Conservation (phyloP, 2,113 vertebrate species). For the Nibea albiflora region DNA sequence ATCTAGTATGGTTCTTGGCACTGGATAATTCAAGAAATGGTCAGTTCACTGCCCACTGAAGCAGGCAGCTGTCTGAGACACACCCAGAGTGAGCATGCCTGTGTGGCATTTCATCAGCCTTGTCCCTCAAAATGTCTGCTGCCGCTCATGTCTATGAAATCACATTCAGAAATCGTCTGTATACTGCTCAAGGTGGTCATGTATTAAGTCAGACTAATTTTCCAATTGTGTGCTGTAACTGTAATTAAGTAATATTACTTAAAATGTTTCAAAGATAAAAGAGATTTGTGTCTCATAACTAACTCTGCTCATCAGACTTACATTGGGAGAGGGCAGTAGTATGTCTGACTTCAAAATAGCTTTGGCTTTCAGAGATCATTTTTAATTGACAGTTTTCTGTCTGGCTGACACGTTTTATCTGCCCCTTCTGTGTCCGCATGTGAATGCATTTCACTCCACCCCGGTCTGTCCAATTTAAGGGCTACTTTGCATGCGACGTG, state of each 20-base stretch:
- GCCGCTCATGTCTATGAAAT: background rate
- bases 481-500: slow-evolving; percentile 59
- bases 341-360: slow-evolving; percentile 68
- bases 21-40: slow-evolving; percentile 13
- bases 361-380: slow-evolving; percentile 74
- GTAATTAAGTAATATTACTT: background rate
- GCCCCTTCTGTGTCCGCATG: slow-evolving; percentile 59
- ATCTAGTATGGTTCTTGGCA: background rate
- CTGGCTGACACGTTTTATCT: slow-evolving; percentile 70
- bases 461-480: slow-evolving; percentile 63
- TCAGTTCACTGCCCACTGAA: slow-evolving; percentile 10
- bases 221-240: background rate
- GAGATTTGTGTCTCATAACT: slow-evolving; percentile 42
- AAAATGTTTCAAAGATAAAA: slow-evolving; percentile 21
- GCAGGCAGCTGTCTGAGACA: slow-evolving; percentile 12
- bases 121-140: slow-evolving; percentile 4
- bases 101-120: slow-evolving; percentile 11
- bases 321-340: slow-evolving; percentile 27
- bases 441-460: slow-evolving; percentile 61
- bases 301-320: slow-evolving; percentile 58
- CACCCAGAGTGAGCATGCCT: background rate
- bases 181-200: background rate
- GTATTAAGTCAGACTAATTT: background rate
- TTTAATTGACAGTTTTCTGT: slow-evolving; percentile 83
- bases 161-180: background rate